A percentile compares a stretch with the other conserved stretches of the same genome.
phyloP scores from a whole-genome alignment of 2,113 vertebrate species.

The Cynocephalus volans region DNA sequence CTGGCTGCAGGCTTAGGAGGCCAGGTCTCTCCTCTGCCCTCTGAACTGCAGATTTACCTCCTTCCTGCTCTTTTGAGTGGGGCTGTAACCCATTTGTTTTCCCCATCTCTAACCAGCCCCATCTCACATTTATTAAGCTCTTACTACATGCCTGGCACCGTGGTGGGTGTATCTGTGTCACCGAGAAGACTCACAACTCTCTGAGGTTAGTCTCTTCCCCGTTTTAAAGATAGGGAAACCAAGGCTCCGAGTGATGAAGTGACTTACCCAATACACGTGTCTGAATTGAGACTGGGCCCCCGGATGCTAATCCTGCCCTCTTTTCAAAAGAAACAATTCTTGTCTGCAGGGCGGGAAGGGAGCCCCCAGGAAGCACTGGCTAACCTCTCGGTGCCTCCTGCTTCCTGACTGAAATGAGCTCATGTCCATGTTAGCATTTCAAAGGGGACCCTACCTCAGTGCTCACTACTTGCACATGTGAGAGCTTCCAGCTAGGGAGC shows the following conservation, averaged over 20 bases:
- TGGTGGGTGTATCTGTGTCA: not conserved
- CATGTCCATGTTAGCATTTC: not conserved
- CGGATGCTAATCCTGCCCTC: not conserved
- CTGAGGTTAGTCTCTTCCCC: not conserved
- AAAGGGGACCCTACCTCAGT: not conserved
- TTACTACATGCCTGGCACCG: not conserved
- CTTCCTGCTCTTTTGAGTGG: not conserved
- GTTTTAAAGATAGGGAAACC: not conserved
- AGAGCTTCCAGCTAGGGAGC: not conserved
- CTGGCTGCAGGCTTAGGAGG: not conserved
- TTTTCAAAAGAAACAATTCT: not conserved
- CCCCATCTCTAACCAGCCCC: not conserved
- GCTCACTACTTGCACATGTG: fast-evolving
- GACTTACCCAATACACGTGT: not conserved
- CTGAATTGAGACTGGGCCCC: not conserved
- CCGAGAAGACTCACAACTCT: not conserved
- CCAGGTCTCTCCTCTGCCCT: not conserved
- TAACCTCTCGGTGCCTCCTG: not conserved
- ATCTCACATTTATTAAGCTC: not conserved
- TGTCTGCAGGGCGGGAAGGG: not conserved
- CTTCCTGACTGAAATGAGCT: not conserved
- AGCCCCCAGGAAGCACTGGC: too few relatives aligned
- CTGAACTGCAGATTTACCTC: not conserved
- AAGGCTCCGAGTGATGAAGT: not conserved
- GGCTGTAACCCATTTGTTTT: not conserved